Evolutionary conservation across 1,140 invertebrate genomes (phyloP).

Genomic region (Drosophila subpulchrella): DNA sequence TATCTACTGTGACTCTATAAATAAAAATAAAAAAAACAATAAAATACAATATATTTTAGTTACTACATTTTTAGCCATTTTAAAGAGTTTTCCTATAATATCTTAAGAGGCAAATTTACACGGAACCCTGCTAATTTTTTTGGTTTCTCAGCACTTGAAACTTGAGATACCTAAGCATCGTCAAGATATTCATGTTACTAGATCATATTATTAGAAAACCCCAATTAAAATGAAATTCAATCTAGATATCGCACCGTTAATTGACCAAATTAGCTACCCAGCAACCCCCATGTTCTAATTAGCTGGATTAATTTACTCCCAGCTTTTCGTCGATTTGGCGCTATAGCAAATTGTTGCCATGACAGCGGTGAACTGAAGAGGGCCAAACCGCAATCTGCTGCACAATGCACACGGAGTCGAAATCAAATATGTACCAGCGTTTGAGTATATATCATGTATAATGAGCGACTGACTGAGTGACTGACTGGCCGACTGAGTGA

Average conservation of each 20-base stretch:
- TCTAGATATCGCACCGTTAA: not conserved
- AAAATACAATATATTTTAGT: too few species aligned
- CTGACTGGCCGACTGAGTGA: conserved; percentile 2
- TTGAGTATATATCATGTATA: conserved; percentile 23
- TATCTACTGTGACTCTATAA: too few species aligned
- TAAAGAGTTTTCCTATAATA: not conserved
- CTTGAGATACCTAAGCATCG: not conserved
- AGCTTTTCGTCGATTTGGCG: conserved; percentile 37
- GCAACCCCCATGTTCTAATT: conserved; percentile 39
- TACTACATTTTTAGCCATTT: too few species aligned
- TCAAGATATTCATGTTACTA: not conserved
- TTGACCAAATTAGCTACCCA: not conserved
- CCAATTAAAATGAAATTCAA: not conserved
- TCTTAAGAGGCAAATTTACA: not conserved
- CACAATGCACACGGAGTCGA: conserved; percentile 24
- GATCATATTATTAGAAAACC: not conserved
- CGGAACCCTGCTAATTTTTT: too few species aligned
- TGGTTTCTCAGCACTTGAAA: not conserved
- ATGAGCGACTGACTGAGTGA: conserved; percentile 17
- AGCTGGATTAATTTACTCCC: conserved; percentile 62
- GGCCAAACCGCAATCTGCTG: conserved; percentile 34
- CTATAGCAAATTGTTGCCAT: conserved; percentile 8
- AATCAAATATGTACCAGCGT: conserved; percentile 22
- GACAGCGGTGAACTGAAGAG: conserved; percentile 12
- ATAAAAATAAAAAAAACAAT: not conserved